Base-by-base conservation (phyloP, 2,797 vertebrate genomes). In the Sebastes steindachneri region DNA sequence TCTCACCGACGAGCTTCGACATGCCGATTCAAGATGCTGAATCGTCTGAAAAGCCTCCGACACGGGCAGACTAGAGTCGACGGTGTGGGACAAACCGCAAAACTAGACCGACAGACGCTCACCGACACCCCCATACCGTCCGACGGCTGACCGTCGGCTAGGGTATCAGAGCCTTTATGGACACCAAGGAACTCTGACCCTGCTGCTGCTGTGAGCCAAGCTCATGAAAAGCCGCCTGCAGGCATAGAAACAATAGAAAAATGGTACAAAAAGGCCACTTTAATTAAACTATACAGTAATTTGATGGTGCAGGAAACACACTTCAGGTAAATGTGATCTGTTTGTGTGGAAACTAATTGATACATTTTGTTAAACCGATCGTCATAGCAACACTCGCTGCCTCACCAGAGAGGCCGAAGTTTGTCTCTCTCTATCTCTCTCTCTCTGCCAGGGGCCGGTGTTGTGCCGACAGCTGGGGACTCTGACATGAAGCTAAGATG, bases 401-500 rank as follows among this genome's bases (percentile, higher is more conserved):
- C 7, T 54, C 12, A 54, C 48, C 21, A 23, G 48, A 45, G 37
- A 48, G 37, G 63, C 60, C 1, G 14, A 64, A 21, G 21, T 62
- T 59, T 29, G 57, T 23, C 62, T 57, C 12, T 26, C 25, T 63
- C 55, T 57, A 14, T 37, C 35, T 26, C 25, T 28, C 55, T 15
- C 54, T 37, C 21, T n/a, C 48, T 73, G 79, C 80, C 70, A 48
- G 74, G 25, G 81, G 80, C 83, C 29, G 35, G 60, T 66, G 75
- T 37, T 60, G 73, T 57, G 54, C 53, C 58, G 82, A 87, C 88
- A 88, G 80, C 84, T 83, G 80, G 64, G 72, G 51, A 70, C 75
- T 55, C n/a, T 86, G 83, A 90, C 77, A 75, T 75, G 51, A 88
- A 86, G 80, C 77, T 51, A 79, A 79, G 75, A 78, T 87, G 86